Conservation (phyloP, 92 coral and sea anemone species). For the Hydrozoanthus gracilis region DNA sequence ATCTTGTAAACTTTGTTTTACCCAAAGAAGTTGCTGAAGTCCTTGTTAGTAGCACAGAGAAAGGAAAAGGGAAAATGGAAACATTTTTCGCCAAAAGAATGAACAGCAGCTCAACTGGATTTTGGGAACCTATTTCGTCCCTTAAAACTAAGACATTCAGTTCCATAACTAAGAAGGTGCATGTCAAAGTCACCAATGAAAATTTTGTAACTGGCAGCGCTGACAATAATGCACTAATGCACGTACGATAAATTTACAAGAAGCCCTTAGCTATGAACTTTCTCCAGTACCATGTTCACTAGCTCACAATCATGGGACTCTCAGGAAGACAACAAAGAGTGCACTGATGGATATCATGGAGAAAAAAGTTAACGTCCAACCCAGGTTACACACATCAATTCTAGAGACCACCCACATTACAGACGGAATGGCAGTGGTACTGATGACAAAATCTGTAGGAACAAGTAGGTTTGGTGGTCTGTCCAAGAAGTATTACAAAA, state of each 20-base stretch:
- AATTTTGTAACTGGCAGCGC: slow-evolving; percentile 32
- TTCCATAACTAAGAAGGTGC: slow-evolving; percentile 32
- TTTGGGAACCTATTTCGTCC: slow-evolving; percentile 42
- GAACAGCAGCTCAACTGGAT: slow-evolving; percentile 23
- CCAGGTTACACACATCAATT: background rate
- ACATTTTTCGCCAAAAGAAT: slow-evolving; percentile 38
- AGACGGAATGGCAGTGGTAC: slow-evolving; percentile 18
- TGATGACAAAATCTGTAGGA: slow-evolving; percentile 1
- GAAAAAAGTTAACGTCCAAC: background rate
- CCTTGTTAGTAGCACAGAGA: slow-evolving; percentile 29
- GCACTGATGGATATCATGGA: background rate
- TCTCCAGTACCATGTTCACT: slow-evolving; percentile 34
- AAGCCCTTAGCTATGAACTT: slow-evolving; percentile 41
- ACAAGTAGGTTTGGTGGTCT: slow-evolving; percentile 9
- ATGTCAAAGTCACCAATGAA: slow-evolving; percentile 4
- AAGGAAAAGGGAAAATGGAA: slow-evolving; percentile 32
- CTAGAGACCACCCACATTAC: background rate
- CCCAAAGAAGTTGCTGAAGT: slow-evolving; percentile 41
- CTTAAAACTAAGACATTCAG: slow-evolving; percentile 24
- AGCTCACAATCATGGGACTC: slow-evolving; percentile 36
- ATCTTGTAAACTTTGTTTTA: slow-evolving; percentile 43
- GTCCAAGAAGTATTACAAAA: background rate
- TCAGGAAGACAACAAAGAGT: slow-evolving; percentile 41
- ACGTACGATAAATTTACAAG: slow-evolving; percentile 28
- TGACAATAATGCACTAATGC: slow-evolving; percentile 44